Evolutionary conservation across 2,113 vertebrate genomes (phyloP).

Genomic region (Perccottus glenii): DNA sequence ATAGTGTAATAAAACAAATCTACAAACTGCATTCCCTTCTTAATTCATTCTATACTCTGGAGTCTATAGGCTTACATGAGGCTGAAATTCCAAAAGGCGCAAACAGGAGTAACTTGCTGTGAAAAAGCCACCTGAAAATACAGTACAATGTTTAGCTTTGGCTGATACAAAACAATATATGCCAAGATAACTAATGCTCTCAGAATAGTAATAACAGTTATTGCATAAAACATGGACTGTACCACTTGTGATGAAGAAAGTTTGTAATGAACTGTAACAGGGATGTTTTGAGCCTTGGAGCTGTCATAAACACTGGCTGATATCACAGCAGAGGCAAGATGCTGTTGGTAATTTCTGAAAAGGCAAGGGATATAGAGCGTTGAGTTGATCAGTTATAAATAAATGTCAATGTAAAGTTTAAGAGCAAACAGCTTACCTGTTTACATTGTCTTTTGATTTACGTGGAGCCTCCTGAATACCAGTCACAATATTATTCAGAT

Average conservation of each 20-base stretch:
- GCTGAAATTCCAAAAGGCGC: slow-evolving; percentile 82
- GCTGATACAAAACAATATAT: too few relatives aligned
- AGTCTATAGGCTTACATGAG: slow-evolving; percentile 62
- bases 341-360: slow-evolving; percentile 56
- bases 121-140: slow-evolving; percentile 69
- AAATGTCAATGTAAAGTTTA: not conserved
- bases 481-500: slow-evolving; percentile 62
- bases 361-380: not conserved
- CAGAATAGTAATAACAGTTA: not conserved
- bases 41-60: not conserved
- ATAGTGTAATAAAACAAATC: too few relatives aligned
- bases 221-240: slow-evolving; percentile 2
- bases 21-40: too few relatives aligned
- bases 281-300: slow-evolving; percentile 60
- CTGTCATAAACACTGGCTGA: slow-evolving; percentile 76
- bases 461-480: slow-evolving; percentile 31
- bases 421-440: slow-evolving; percentile 39
- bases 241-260: slow-evolving; percentile 69
- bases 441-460: slow-evolving; percentile 32
- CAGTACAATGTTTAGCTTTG: not conserved
- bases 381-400: not conserved
- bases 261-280: slow-evolving; percentile 77
- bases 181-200: not conserved
- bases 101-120: slow-evolving; percentile 63
- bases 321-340: slow-evolving; percentile 76